Evolutionary conservation across 1,140 invertebrate species (phyloP), one percentile per base, ranked within the genome.

Genomic region (Pseudomyrmex gracilis): DNA sequence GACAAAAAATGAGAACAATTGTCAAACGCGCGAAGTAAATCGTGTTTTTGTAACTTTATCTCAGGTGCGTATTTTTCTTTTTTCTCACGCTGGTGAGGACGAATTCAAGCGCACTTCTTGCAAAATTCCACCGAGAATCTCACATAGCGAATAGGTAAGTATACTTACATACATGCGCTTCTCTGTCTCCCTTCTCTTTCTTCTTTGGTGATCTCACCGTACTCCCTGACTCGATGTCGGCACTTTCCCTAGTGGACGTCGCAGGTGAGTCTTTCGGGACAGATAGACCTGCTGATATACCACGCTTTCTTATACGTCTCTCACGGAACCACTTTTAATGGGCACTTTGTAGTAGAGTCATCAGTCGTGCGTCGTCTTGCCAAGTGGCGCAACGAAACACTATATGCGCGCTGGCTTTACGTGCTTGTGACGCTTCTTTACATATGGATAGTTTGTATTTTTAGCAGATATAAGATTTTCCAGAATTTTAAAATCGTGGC

Each of bases 81-180:
- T 20, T 51, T 84, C 87, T 87, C 82, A 82, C 86, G 84, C 68
- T 82, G 73, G 58, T 34, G 55, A 53, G 53, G 60, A 74, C 77
- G 67, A 60, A 57, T 77, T 76, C 88, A 80, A 83, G 88, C 63
- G 70, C 83, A 64, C 82, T 63, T 88, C 84, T 89, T 91, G 87
- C 91, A 92, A 90, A 92, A 91, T 85, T 89, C 82, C 84, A 83
- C 86, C 57, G 66, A 85, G 86, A 89, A 63, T 92, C 87, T 90
- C 90, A 91, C 90, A 90, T 90, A 87, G 87, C 90, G 12, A 51
- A 87, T 80, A 34, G 34, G 5, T 4, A 34, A 34, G 34, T 34
- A 34, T 34, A 34, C 34, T 34, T 34, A 34, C 34, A 34, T 34
- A 83, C 74, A 61, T 63, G 80, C 83, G 22, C 63, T 64, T 80